A percentile compares a stretch with the other conserved stretches of the same genome.
Evolutionary conservation across 2,797 vertebrate genomes (phyloP).

Genomic region (Sebastes nivosus): DNA sequence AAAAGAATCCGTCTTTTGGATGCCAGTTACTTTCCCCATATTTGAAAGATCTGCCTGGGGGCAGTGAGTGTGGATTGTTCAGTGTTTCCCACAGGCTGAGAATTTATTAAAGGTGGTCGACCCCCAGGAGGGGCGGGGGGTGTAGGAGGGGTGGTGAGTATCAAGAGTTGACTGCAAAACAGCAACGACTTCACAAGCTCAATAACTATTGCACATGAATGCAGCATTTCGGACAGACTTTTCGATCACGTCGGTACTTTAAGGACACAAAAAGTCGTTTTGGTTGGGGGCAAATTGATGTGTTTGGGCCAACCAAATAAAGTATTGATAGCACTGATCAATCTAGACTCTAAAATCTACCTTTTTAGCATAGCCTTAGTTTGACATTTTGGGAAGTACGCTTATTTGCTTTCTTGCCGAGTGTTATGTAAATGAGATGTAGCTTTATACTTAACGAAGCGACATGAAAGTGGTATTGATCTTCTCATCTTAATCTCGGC

Average conservation of each 20-base stretch:
- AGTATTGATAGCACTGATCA: background rate
- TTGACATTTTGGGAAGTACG: conserved; percentile 4
- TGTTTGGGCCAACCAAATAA: background rate
- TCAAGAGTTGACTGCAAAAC: background rate
- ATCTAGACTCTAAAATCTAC: background rate
- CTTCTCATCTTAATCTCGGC: background rate
- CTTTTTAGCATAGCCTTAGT: background rate
- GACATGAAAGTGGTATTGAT: background rate
- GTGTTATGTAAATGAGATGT: background rate
- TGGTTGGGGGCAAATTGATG: background rate
- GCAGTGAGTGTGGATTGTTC: background rate
- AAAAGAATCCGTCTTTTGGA: conserved; percentile 8
- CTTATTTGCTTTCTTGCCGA: background rate
- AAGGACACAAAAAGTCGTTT: background rate
- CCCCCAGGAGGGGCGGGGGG: background rate
- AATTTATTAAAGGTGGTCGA: conserved; percentile 37
- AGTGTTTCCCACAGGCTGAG: conserved; percentile 20
- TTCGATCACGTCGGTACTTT: background rate
- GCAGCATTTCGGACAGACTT: background rate
- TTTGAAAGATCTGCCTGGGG: conserved; percentile 31
- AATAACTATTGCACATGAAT: background rate
- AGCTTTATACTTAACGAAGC: background rate
- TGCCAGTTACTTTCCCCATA: conserved; percentile 18
- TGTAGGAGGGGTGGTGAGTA: background rate
- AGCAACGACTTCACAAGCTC: background rate